Evolutionary conservation across 2,797 vertebrate species (phyloP), one percentile per base, ranked within the genome.

Genomic region (Melanogrammus aeglefinus): DNA sequence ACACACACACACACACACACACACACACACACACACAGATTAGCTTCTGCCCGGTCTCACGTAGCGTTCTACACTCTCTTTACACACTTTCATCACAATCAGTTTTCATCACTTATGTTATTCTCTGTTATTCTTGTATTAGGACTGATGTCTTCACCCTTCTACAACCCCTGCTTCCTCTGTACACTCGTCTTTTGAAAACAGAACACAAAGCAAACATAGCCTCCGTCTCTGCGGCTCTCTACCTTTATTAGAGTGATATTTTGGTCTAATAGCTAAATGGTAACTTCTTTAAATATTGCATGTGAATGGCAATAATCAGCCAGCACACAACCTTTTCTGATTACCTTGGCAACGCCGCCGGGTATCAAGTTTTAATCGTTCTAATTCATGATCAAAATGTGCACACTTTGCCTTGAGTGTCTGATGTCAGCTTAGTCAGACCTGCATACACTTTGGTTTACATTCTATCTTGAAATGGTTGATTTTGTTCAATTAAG

Each of bases 61-160:
- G 71, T 73, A 63, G 51, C 6, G 27, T 63, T 63, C 21, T 8
- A 18, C 63, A 29, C 63, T 38, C 10, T 41, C 74, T 36, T 63
- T 7, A 21, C 10, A 18, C 10, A 44, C 78, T 78, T 76, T 74
- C 70, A 63, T 24, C 57, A 63, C 57, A 63, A 63, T 51, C 21
- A 24, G 0, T 24, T n/a, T 63, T 63, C 57, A 80, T 85, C 77
- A 75, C 7, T 1, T 24, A 41, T 76, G 36, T 39, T 12, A 75
- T 6, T 73, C 76, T 75, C 76, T 38, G 29, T 71, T 73, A 4
- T 73, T 9, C 35, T 44, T 9, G 16, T 75, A 21, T 75, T 75
- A 10, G n/a, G 1, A 21, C 47, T 51, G 47, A 51, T 51, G 47
- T 21, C 14, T 51, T 21, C 16, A 6, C 47, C 47, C 1, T 18